Evolutionary conservation across 2,888 invertebrate species (phyloP), one percentile per base, ranked within the genome.

Genomic region (Lissocephala sabroskyi): DNA sequence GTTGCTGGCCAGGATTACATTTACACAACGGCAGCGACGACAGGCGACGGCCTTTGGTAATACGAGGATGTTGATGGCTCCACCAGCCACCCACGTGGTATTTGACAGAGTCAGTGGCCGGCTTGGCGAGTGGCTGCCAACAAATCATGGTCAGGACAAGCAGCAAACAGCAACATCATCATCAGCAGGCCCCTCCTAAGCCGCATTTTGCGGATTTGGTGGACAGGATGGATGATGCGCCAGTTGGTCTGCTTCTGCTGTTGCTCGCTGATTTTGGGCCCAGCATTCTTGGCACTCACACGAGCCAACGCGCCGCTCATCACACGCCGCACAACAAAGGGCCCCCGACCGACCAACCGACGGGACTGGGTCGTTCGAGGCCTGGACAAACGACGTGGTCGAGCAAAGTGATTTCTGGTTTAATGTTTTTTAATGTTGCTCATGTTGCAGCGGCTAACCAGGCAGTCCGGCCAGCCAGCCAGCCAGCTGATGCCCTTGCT

Each of bases 351-450:
- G 30, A 32, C 11, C 30, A 32, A 13, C 30, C 30, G 28, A 16
- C n/a, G n/a, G n/a, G n/a, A n/a, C n/a, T n/a, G n/a, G n/a, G n/a
- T n/a, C n/a, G n/a, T n/a, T n/a, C n/a, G n/a, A n/a, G n/a, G n/a
- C n/a, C 10, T 26, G 40, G 59, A 74, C 64, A 73, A 75, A 76
- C 76, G 74, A 63, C 59, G 71, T 65, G 74, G 79, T 63, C 59
- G 54, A 37, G 73, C 73, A 65, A 68, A 76, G 76, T 65, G 79
- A 74, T 78, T 78, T 78, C 71, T 57, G 75, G 79, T 74, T 71
- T 79, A 68, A 78, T 78, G 76, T 71, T 79, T 74, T 70, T 68
- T 76, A 79, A 76, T 79, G 68, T 64, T 64, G 71, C 73, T 74
- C 79, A 74, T 76, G 79, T 76, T 75, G 70, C 78, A 61, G 29